A percentile compares a stretch with the other conserved stretches of the same genome.
Evolutionary conservation across 2,113 vertebrate species (phyloP).

Genomic region (Cochlearius cochlearius): DNA sequence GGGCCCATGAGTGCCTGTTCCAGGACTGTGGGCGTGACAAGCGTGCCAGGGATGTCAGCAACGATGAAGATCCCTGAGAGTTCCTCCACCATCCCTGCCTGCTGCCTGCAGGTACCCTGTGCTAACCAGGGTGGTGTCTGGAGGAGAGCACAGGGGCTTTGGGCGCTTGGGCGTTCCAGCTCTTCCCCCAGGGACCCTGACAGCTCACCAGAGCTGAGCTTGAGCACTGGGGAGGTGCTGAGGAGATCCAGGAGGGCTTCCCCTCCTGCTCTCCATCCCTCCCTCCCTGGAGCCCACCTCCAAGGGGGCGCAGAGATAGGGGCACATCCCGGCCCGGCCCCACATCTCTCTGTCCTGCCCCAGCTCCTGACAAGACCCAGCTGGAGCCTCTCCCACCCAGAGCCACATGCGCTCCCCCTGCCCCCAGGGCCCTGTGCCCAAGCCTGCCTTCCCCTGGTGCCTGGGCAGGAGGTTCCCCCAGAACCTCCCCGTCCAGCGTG

Average conservation of each 20-base stretch:
- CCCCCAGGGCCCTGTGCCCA: no score
- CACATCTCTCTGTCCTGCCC: background rate
- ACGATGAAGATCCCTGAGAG: accelerated
- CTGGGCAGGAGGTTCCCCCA: no score
- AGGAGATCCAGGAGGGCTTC: background rate
- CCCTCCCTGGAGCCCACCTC: no score
- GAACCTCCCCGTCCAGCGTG: no score
- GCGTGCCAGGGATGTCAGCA: accelerated
- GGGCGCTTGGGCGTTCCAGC: accelerated
- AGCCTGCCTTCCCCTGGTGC: no score
- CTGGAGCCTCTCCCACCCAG: no score
- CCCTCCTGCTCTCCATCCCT: no score
- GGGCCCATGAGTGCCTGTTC: accelerated
- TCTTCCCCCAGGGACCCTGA: background rate
- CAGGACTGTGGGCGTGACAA: accelerated
- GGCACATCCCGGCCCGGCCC: no score
- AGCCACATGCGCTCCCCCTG: no score
- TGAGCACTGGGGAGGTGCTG: background rate
- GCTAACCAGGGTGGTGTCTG: background rate
- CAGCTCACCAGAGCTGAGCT: background rate
- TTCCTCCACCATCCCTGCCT: no score
- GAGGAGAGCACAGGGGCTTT: accelerated
- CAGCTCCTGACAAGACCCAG: background rate
- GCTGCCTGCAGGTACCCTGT: background rate
- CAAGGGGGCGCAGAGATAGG: no score